These are phyloP conservation scores for Melanerpes formicivorus DNA, from an alignment of 2,113 vertebrate genomes.

Conservation along the genomic window DNA sequence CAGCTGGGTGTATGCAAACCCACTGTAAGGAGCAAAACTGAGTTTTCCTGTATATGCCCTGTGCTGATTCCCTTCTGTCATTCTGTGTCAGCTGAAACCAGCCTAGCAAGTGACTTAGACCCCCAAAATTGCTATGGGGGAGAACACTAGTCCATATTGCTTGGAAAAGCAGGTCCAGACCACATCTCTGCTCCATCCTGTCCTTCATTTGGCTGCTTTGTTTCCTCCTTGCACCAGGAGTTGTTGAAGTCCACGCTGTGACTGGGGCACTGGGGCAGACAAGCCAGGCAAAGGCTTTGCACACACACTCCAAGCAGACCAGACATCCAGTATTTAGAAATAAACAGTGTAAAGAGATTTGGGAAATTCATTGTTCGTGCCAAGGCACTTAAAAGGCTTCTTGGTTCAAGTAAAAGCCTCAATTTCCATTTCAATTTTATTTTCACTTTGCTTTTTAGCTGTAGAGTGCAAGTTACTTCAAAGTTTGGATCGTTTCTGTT, in stretches of 20 bases:
- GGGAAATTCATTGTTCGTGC: conserved; percentile 37
- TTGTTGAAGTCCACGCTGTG: not conserved
- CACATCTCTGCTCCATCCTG: not conserved
- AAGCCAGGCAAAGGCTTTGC: conserved; percentile 22
- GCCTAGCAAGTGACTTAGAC: not conserved
- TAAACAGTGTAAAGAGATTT: conserved; percentile 51
- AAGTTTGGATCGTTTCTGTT: not conserved
- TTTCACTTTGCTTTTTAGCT: not conserved
- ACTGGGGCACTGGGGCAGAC: conserved; percentile 22
- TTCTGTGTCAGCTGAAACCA: not conserved
- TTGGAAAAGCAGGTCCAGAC: not conserved
- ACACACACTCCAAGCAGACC: not conserved
- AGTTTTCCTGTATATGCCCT: not conserved
- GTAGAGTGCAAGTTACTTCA: not conserved
- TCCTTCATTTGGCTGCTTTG: not conserved
- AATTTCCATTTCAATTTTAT: conserved; percentile 16
- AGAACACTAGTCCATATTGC: not conserved
- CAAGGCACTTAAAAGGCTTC: conserved; percentile 49
- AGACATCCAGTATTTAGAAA: conserved; percentile 62
- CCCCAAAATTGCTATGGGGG: not conserved
- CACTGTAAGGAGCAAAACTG: not conserved
- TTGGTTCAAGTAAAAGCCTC: conserved; percentile 49
- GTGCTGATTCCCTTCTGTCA: not conserved
- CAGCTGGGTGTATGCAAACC: not conserved
- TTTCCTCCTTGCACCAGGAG: not conserved